Conservation (phyloP, 37 sponge, comb jelly and placozoan species). For the Amphimedon queenslandica region DNA sequence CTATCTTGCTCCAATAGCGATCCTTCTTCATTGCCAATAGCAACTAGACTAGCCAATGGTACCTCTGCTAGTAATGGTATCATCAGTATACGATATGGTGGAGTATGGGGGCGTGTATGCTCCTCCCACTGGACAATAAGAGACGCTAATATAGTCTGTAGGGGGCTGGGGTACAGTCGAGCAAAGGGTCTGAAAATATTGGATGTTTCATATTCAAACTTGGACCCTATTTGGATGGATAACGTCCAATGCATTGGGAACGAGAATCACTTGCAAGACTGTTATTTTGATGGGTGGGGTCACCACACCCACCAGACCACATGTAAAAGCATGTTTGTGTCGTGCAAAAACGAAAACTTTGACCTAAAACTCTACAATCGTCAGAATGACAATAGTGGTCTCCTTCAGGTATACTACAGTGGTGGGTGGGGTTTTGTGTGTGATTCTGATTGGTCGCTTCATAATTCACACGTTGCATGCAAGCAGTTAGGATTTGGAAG, state of each 20-base stretch:
- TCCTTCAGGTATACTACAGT: slow-evolving; percentile 24
- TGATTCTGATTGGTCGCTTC: slow-evolving; percentile 19
- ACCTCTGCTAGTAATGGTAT: neutral
- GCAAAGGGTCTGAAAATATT: slow-evolving; percentile 1
- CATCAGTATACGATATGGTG: neutral
- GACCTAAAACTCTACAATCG: neutral
- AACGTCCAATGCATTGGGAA: slow-evolving; percentile 20
- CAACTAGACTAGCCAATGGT: neutral
- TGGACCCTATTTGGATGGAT: slow-evolving; percentile 34
- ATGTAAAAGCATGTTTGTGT: neutral
- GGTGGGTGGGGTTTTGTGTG: slow-evolving; percentile 60
- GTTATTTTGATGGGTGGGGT: slow-evolving; percentile 10
- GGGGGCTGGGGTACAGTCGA: neutral
- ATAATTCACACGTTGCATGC: slow-evolving; percentile 39
- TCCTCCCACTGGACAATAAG: neutral
- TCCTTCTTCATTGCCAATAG: neutral
- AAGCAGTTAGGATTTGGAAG: slow-evolving; percentile 28
- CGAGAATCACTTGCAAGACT: neutral
- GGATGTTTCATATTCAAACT: neutral
- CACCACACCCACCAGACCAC: neutral
- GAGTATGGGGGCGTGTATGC: slow-evolving; percentile 19
- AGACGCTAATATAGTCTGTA: neutral
- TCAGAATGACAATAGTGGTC: neutral
- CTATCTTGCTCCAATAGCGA: neutral
- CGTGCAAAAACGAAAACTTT: neutral